Evolutionary conservation across 1,140 invertebrate species (phyloP), one percentile per base, ranked within the genome.

Genomic region (Drosophila nebulosa): DNA sequence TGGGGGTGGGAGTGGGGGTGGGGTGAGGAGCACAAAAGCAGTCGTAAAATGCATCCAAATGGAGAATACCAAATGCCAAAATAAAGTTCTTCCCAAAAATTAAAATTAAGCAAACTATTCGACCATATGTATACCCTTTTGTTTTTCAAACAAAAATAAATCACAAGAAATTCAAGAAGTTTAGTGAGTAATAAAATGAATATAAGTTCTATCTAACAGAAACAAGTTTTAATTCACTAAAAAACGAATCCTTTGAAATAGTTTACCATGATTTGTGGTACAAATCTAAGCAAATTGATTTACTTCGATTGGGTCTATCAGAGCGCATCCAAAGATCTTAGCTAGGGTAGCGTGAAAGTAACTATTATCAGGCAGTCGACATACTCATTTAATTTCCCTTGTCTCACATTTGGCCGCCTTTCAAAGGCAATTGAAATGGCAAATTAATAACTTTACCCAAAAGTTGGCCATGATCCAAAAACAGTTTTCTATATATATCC

Each of bases 21-120:
- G 24, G 26, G 81, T 27, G 73, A 21, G 53, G 64, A 61, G 70
- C 83, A 80, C 64, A 76, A 50, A 30, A 14, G 32, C 30, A 63
- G 36, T 71, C 78, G 75, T 85, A 74, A 85, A 81, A 88, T 86
- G 80, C 80, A 80, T 69, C 61, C 46, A 59, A 62, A 70, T 53
- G 61, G 42, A 52, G 22, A 26, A 46, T 55, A 22, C 16, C 3
- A 50, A 26, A 57, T 21, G 22, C n/a, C 14, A 39, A 4, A 12
- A 4, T 18, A 21, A 46, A n/a, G 16, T 10, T 6, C 14, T 21
- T 18, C 4, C 3, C 12, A 0, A 22, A 69, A 10, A n/a, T n/a
- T n/a, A 3, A 61, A 18, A 6, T 55, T 46, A 7, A 35, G 7
- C 2, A 0, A 12, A 4, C 4, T 12, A 36, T 14, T 10, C 35